Conservation (phyloP, 2,888 invertebrate species). For the Autographa pulchrina region DNA sequence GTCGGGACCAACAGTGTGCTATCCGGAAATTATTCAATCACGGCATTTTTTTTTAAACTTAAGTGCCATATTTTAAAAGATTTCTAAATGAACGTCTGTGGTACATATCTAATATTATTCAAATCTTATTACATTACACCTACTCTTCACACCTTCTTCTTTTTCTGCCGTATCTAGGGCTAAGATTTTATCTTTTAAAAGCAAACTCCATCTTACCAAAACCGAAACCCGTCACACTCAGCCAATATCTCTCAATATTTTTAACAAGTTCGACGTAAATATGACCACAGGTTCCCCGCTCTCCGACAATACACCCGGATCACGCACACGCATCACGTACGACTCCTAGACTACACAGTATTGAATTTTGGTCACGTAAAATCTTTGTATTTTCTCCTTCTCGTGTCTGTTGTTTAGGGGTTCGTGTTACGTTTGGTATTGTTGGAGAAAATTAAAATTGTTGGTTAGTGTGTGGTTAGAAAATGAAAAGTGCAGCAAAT, state of each 20-base stretch:
- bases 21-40: too few relatives aligned
- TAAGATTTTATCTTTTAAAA: too few relatives aligned
- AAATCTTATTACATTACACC: too few relatives aligned
- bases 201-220: background rate
- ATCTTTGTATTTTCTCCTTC: constrained; percentile 81
- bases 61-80: too few relatives aligned
- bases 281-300: constrained; percentile 17
- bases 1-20: too few relatives aligned
- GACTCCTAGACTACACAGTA: constrained; percentile 68
- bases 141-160: too few relatives aligned
- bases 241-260: constrained; percentile 30
- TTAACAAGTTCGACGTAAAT: constrained; percentile 41
- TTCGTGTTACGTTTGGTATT: constrained; percentile 38
- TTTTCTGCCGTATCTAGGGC: too few relatives aligned
- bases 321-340: constrained; percentile 73
- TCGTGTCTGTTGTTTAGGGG: constrained; percentile 68
- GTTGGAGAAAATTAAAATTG: background rate
- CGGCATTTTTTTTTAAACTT: too few relatives aligned
- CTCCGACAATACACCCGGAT: constrained; percentile 55
- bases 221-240: background rate
- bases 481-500: background rate
- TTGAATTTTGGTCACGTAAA: constrained; percentile 85
- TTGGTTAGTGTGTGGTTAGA: background rate
- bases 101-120: too few relatives aligned
- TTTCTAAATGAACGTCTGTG: too few relatives aligned